Evolutionary conservation across 2,113 vertebrate genomes (phyloP), one percentile per base, ranked within the genome.

Genomic region (Oceanites oceanicus): DNA sequence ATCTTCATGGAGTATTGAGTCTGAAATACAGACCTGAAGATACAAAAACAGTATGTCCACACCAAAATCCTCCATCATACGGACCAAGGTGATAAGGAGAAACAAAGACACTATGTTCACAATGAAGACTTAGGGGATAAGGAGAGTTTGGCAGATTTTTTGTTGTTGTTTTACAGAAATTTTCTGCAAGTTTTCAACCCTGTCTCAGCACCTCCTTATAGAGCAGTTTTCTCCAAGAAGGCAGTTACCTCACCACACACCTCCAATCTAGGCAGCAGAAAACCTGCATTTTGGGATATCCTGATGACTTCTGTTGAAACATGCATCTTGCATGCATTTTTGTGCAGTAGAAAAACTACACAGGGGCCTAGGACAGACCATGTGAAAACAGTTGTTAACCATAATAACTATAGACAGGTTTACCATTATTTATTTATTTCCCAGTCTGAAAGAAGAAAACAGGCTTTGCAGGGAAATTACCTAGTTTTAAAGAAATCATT

Each of bases 381-480:
- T 2, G 5, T 40, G 58, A 70, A 56, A 40, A 19, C 9, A 50
- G n/a, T 38, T 30, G 29, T 23, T 45, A 67, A 32, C 12, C 9
- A 13, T 40, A 44, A 63, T 36, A 56, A 40, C 70, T 29, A 53
- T 7, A 49, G 19, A 38, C 6, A 20, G 12, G 6, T 58, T 70
- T 83, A 22, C 4, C 32, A 21, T 73, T 89, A 14, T 4, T 86
- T 87, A 83, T 92, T 83, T 71, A 34, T 76, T 95, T 91, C 74
- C 65, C 89, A 56, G 44, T 71, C 62, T 62, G 58, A 86, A 97
- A 85, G 85, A 92, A 94, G 66, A 95, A 94, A 95, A 78, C 17
- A 45, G 56, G 20, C 30, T 91, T 75, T 84, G 44, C 85, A 78
- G 27, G 23, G 58, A 96, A 94, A 58, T 75, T n/a, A 90, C 32